Percentiles rank a stretch among this genome's conserved stretches.
phyloP scores from a whole-genome alignment of 2,888 invertebrate species.

The Oligia fasciuncula region DNA sequence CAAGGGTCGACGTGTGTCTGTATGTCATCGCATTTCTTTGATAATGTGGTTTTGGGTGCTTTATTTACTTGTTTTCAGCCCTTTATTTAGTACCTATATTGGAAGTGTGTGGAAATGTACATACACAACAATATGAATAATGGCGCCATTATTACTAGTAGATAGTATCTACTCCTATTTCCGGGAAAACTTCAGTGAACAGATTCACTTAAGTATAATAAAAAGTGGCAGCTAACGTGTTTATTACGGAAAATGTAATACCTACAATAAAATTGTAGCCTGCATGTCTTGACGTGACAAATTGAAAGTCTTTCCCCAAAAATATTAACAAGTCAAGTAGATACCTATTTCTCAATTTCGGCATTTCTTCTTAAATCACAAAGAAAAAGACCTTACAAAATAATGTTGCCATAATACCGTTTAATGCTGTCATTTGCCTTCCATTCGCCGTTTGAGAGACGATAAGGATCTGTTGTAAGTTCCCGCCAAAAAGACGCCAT shows the following conservation, averaged over 20 bases:
- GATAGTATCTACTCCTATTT: neutral
- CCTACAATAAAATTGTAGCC: no score
- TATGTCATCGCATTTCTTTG: constrained; percentile 47
- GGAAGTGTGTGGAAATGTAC: neutral
- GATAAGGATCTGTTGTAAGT: constrained; percentile 73
- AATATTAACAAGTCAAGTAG: neutral
- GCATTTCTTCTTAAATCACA: constrained; percentile 31
- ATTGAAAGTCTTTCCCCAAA: constrained; percentile 4
- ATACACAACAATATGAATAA: neutral
- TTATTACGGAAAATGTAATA: neutral
- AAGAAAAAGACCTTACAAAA: constrained; percentile 47
- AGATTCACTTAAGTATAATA: neutral
- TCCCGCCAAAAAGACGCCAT: constrained; percentile 74
- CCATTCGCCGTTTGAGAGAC: constrained; percentile 66
- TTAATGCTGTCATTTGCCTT: constrained; percentile 77
- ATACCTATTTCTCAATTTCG: constrained; percentile 30
- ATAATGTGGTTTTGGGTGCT: constrained; percentile 36
- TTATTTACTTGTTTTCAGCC: constrained; percentile 12
- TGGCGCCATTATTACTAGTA: no score
- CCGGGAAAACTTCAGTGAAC: neutral
- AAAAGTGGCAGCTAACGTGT: neutral
- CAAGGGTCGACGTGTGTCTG: constrained; percentile 38
- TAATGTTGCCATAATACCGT: constrained; percentile 72
- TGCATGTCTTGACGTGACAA: neutral
- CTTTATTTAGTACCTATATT: neutral